Evolutionary conservation across 1,140 invertebrate genomes (phyloP), one percentile per base, ranked within the genome.

Genomic region (Diachasma alloeum): DNA sequence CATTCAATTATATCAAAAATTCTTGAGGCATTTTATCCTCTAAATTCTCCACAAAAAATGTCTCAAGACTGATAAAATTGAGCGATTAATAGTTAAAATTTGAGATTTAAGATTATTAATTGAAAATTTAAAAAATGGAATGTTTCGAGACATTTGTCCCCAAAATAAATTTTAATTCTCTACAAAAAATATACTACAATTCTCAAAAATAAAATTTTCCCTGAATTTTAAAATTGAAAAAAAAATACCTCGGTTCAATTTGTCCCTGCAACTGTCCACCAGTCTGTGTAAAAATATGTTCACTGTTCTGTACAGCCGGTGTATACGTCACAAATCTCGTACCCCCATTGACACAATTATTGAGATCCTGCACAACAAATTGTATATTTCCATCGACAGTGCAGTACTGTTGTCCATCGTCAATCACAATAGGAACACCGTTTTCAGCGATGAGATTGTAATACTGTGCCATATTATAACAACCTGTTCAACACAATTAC

Each of bases 401-500:
- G 73, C 83, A 88, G 75, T 85, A 79, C 81, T 84, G 84, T 59
- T 86, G 81, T 59, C 85, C 78, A 78, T 89, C 86, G 72, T 89
- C 86, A 37, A 87, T 71, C 39, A 84, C 86, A 71, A 85, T 81
- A 37, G 86, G 85, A 83, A 85, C 83, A 84, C 84, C 85, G 76
- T 84, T 72, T 85, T 85, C 85, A 72, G 85, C 80, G 77, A 89
- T 82, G 75, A 89, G 72, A 81, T 90, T 88, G 84, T 80, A 87
- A 87, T 87, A 88, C 76, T 88, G 85, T 84, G 85, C 88, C 88
- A 90, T 89, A 88, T 85, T 89, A 88, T 82, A 84, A 56, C 24
- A 75, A 48, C 48, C 26, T 63, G 39, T 46, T 63, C 15, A 19
- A 56, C 39, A 53, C 31, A 22, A 53, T 17, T 11, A 13, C 8